phyloP scores from a whole-genome alignment of 2,888 invertebrate species.

The Coleophora flavipennella region DNA sequence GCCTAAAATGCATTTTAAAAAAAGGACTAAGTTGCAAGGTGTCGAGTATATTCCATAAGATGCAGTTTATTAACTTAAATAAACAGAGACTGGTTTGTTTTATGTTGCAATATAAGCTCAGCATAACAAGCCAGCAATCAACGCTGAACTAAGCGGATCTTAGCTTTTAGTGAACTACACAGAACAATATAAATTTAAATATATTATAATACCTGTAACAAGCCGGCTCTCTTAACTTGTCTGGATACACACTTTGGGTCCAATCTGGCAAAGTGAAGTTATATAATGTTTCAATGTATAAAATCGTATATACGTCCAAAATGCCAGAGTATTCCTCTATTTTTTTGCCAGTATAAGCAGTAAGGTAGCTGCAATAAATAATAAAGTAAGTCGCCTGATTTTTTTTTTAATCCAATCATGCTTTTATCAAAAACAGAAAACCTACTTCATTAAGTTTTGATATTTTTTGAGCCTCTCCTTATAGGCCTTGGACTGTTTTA shows the following conservation, averaged over 20 bases:
- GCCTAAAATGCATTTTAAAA: too few species aligned
- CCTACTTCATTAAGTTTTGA: constrained; percentile 73
- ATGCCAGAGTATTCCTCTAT: constrained; percentile 70
- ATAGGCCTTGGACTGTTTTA: constrained; percentile 66
- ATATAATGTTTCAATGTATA: constrained; percentile 78
- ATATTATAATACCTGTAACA: constrained; percentile 74
- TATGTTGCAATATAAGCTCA: too few species aligned
- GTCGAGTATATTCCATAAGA: too few species aligned
- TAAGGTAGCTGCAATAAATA: constrained; percentile 66
- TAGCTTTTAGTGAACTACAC: too few species aligned
- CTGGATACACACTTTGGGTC: constrained; percentile 78
- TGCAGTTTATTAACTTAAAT: too few species aligned
- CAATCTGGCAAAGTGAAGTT: constrained; percentile 78
- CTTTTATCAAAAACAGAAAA: constrained; percentile 9
- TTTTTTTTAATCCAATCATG: too few species aligned
- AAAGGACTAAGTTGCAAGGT: too few species aligned
- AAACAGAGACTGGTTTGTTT: too few species aligned
- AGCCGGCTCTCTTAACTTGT: constrained; percentile 75
- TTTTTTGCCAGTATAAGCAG: constrained; percentile 73
- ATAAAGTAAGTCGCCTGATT: not conserved
- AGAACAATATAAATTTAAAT: too few species aligned
- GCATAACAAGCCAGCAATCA: too few species aligned
- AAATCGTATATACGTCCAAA: constrained; percentile 75
- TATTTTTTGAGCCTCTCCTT: constrained; percentile 71
- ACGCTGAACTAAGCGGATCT: too few species aligned